These are phyloP conservation scores for Oxyruncus cristatus DNA, from an alignment of 2,113 vertebrate species.

Conservation along the genomic window DNA sequence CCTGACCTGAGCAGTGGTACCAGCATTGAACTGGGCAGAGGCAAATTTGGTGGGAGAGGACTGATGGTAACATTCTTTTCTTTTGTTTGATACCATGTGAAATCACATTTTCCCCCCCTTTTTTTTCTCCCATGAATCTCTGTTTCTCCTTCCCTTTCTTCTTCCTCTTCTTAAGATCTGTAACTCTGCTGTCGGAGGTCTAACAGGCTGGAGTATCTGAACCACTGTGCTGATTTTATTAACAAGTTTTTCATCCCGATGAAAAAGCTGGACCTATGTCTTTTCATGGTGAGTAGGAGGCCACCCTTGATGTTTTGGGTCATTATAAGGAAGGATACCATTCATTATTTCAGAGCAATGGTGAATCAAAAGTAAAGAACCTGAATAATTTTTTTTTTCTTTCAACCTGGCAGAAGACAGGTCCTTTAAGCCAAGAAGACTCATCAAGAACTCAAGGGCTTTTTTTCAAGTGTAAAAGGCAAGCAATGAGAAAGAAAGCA, in stretches of 20 bases:
- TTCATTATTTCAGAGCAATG: conserved; percentile 6
- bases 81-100: conserved; percentile 37
- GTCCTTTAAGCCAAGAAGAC: neutral
- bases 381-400: conserved; percentile 17
- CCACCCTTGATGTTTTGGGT: conserved; percentile 13
- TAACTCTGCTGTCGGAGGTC: conserved; percentile 10
- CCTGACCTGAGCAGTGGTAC: conserved; percentile 35
- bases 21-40: conserved; percentile 49
- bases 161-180: conserved; percentile 9
- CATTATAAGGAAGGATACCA: neutral
- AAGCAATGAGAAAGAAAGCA: neutral
- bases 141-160: conserved; percentile 42
- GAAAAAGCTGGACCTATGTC: neutral
- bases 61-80: neutral
- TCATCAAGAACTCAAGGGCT: neutral
- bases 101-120: neutral
- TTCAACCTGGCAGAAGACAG: neutral
- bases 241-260: neutral
- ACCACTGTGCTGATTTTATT: conserved; percentile 37
- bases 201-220: neutral
- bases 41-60: conserved; percentile 67
- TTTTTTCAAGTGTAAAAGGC: neutral
- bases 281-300: neutral
- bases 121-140: conserved; percentile 20
- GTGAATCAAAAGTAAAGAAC: conserved; percentile 33